Evolutionary conservation across 2,797 vertebrate species (phyloP).

Genomic region (Sarcophilus harrisii): DNA sequence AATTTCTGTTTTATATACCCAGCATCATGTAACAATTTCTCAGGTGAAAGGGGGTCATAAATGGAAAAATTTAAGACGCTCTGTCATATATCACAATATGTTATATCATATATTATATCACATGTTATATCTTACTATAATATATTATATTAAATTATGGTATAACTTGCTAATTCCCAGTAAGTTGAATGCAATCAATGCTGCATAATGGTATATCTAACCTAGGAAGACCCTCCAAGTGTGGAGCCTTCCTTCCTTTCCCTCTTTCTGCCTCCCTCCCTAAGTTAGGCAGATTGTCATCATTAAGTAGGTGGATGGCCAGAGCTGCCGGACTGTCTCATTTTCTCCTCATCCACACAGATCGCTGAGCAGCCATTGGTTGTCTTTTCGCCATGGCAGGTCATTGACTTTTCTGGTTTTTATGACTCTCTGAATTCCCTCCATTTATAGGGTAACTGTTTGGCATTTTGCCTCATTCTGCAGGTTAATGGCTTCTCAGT

Average conservation of each 20-base stretch:
- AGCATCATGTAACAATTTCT: no score
- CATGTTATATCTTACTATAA: not conserved
- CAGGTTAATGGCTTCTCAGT: not conserved
- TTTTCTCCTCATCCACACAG: not conserved
- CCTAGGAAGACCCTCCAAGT: not conserved
- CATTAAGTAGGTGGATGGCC: rapidly evolving
- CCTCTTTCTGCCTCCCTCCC: not conserved
- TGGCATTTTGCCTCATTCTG: not conserved
- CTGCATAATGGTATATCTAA: not conserved
- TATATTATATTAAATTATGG: not conserved
- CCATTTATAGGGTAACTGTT: not conserved
- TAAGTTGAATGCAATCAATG: not conserved
- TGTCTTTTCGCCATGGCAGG: not conserved
- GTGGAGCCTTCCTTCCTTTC: not conserved
- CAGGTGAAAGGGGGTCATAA: no score
- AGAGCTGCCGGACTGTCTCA: rapidly evolving
- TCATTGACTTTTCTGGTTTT: not conserved
- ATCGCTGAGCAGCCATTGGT: not conserved
- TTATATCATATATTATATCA: not conserved
- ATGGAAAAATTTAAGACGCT: no score
- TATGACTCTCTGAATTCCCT: not conserved
- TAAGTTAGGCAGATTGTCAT: not conserved
- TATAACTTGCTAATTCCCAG: not conserved
- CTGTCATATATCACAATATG: no score
- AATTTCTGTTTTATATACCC: no score